These are phyloP conservation scores for Nothoprocta pentlandii DNA, from an alignment of 2,113 vertebrate species.

Conservation along the genomic window DNA sequence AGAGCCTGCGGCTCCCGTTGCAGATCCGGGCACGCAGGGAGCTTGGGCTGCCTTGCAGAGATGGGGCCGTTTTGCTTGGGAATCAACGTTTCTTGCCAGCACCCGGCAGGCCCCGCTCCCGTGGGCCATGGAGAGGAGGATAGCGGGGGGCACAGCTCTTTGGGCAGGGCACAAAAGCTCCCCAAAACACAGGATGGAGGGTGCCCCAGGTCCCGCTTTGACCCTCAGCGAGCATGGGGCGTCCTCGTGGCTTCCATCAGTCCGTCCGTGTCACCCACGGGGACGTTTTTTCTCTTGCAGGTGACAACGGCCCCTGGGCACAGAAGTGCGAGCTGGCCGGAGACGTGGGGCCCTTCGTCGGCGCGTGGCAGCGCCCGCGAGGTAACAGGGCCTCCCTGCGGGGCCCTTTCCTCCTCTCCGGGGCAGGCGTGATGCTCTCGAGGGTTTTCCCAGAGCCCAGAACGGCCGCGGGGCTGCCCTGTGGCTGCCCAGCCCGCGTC, in stretches of 20 bases:
- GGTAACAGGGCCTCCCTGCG: slow-evolving; percentile 73
- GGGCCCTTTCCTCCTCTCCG: neutral
- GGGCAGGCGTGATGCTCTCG: no score
- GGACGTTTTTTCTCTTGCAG: slow-evolving; percentile 72
- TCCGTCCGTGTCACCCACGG: neutral
- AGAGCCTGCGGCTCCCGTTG: neutral
- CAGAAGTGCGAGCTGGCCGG: slow-evolving; percentile 95
- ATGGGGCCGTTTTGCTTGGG: neutral
- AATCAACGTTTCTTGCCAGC: neutral
- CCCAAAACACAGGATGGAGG: neutral
- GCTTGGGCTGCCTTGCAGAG: neutral
- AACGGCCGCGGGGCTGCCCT: fast-evolving
- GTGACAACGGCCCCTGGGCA: slow-evolving; percentile 97
- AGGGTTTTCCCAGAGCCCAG: neutral
- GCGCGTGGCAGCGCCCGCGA: slow-evolving; percentile 88
- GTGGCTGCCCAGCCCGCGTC: no score
- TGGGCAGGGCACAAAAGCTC: neutral
- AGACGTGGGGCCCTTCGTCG: slow-evolving; percentile 85
- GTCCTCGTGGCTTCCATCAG: neutral
- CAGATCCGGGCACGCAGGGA: fast-evolving
- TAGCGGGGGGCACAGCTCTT: neutral
- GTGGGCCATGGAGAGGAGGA: neutral
- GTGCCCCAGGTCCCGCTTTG: neutral
- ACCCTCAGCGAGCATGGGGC: neutral
- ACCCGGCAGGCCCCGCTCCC: fast-evolving